Conservation (phyloP, 2,797 vertebrate genomes). For the Mormyrops boulengeri region DNA sequence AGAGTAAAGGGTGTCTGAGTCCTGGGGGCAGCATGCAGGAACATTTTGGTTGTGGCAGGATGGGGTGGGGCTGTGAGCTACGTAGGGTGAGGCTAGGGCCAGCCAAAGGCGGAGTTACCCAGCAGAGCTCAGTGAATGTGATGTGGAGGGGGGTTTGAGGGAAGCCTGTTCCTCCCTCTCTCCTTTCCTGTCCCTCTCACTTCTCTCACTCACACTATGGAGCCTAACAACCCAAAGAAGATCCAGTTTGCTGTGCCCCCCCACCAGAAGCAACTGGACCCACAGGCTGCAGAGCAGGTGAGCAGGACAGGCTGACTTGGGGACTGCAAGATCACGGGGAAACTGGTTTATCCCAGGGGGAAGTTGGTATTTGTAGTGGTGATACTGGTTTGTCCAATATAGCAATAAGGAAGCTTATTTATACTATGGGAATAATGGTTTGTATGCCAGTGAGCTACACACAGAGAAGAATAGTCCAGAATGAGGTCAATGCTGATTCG, state of each 20-base stretch:
- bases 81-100: neutral
- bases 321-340: neutral
- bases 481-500: neutral
- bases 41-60: neutral
- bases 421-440: neutral
- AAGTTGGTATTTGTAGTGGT: neutral
- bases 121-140: neutral
- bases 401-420: neutral
- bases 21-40: neutral
- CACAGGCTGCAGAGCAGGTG: slow-evolving; percentile 91
- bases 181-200: neutral
- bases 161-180: neutral
- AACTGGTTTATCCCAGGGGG: neutral
- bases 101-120: neutral
- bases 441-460: neutral
- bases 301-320: slow-evolving; percentile 38
- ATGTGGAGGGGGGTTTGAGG: neutral
- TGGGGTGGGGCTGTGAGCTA: neutral
- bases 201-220: slow-evolving; percentile 61
- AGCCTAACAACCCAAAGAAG: slow-evolving; percentile 92
- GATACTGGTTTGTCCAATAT: neutral
- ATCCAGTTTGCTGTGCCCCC: slow-evolving; percentile 86
- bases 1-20: neutral
- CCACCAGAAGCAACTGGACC: slow-evolving; percentile 85
- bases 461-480: neutral